Evolutionary conservation across 2,888 invertebrate genomes (phyloP).

Genomic region (Protodeltote pygarga): DNA sequence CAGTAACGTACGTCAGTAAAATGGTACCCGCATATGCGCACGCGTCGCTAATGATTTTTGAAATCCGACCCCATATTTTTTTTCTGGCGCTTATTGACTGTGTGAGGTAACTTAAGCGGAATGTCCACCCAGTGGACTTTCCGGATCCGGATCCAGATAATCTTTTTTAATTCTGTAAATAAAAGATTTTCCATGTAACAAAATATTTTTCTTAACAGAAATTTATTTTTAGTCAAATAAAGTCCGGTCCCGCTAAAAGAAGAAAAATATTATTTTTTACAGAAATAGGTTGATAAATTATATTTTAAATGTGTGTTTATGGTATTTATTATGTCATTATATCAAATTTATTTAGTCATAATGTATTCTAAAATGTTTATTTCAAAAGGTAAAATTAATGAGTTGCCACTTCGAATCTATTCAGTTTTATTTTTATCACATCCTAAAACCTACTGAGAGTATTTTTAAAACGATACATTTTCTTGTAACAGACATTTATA

Average conservation of each 20-base stretch:
- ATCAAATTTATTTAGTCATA: slow-evolving; percentile 17
- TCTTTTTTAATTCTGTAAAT: no score
- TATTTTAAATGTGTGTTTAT: slow-evolving; percentile 17
- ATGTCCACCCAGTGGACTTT: slow-evolving; percentile 33
- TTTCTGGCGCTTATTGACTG: slow-evolving; percentile 53
- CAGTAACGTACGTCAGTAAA: slow-evolving; percentile 55
- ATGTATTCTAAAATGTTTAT: slow-evolving; percentile 33
- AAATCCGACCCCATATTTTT: slow-evolving; percentile 57
- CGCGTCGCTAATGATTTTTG: slow-evolving; percentile 61
- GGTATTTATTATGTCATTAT: slow-evolving; percentile 21
- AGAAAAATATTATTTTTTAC: slow-evolving; percentile 1
- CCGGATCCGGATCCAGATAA: slow-evolving; percentile 4
- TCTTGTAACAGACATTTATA: slow-evolving; percentile 41
- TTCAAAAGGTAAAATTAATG: slow-evolving; percentile 27
- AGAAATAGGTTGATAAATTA: slow-evolving; percentile 8
- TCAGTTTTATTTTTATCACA: slow-evolving; percentile 43
- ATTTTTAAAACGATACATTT: slow-evolving; percentile 43
- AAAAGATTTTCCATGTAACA: no score
- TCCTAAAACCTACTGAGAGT: slow-evolving; percentile 36
- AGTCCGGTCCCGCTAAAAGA: no score
- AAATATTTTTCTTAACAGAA: no score
- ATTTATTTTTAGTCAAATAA: no score
- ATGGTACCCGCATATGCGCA: slow-evolving; percentile 66
- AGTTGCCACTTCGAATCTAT: slow-evolving; percentile 34
- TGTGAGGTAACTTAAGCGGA: slow-evolving; percentile 63